Evolutionary conservation across 2,888 invertebrate species (phyloP).

Genomic region (Ichneumon xanthorius): DNA sequence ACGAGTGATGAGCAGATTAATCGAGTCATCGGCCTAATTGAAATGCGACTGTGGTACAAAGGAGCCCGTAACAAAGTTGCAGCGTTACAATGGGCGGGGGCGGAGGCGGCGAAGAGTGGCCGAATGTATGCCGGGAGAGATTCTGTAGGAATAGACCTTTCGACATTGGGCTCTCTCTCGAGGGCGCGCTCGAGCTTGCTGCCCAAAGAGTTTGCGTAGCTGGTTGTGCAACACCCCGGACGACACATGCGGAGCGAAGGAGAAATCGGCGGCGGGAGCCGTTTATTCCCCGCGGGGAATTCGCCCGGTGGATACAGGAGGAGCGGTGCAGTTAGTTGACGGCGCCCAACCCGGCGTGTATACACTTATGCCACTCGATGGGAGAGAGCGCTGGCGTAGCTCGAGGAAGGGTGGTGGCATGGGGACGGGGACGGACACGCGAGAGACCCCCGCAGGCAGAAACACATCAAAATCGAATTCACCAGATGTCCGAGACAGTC

Average conservation of each 20-base stretch:
- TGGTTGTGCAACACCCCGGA: conserved; percentile 59
- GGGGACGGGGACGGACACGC: conserved; percentile 61
- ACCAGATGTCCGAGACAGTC: conserved; percentile 83
- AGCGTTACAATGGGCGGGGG: neutral
- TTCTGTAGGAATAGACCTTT: neutral
- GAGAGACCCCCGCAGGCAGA: conserved; percentile 78
- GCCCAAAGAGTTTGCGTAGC: conserved; percentile 50
- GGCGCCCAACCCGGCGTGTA: conserved; percentile 19
- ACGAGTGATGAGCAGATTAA: too few species aligned
- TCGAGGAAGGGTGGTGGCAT: conserved; percentile 35
- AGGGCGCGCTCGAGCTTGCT: conserved; percentile 45
- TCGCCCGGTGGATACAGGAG: conserved; percentile 59
- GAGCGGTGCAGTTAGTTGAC: conserved; percentile 17
- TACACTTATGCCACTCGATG: conserved; percentile 46
- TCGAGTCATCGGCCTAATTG: too few species aligned
- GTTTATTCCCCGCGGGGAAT: conserved; percentile 68
- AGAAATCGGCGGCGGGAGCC: conserved; percentile 58
- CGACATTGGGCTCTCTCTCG: neutral
- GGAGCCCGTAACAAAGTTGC: neutral
- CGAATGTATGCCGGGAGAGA: neutral
- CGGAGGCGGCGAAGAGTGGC: neutral
- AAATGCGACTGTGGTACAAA: neutral
- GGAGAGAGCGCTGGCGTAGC: conserved; percentile 30
- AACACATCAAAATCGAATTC: conserved; percentile 85
- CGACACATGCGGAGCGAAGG: conserved; percentile 55